A percentile compares a stretch with the other conserved stretches of the same genome.
phyloP scores from a whole-genome alignment of 1,140 invertebrate genomes.

The Phthorimaea operculella region DNA sequence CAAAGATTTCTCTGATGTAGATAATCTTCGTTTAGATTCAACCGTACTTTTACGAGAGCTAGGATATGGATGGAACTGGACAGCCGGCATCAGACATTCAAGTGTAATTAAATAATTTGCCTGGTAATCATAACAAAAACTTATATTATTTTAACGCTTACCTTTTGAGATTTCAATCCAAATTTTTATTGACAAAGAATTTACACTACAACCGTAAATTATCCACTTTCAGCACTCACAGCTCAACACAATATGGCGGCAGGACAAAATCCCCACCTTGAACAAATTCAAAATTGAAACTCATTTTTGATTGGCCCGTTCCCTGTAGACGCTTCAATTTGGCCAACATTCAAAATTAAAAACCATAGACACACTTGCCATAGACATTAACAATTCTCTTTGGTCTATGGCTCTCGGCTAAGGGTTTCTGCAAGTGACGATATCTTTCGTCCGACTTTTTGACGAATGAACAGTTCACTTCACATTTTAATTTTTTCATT shows the following conservation, averaged over 20 bases:
- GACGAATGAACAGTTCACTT: no score
- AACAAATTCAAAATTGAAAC: conserved; percentile 60
- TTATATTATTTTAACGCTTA: conserved; percentile 41
- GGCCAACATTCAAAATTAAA: conserved; percentile 31
- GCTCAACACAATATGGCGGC: conserved; percentile 64
- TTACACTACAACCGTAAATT: conserved; percentile 51
- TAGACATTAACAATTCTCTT: not conserved
- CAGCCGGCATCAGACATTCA: not conserved
- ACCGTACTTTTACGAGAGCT: not conserved
- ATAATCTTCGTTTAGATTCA: not conserved
- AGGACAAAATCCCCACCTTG: conserved; percentile 57
- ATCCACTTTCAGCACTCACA: conserved; percentile 60
- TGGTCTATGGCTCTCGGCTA: no score
- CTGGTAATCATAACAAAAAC: conserved; percentile 46
- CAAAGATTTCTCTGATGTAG: not conserved
- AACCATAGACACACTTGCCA: not conserved
- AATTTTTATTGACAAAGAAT: conserved; percentile 49
- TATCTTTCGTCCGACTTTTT: no score
- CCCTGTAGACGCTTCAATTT: conserved; percentile 46
- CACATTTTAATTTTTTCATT: no score
- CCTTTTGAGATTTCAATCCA: conserved; percentile 51
- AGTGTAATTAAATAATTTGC: not conserved
- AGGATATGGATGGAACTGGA: not conserved
- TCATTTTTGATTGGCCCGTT: conserved; percentile 44
- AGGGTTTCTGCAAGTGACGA: no score